Evolutionary conservation across 1,140 invertebrate genomes (phyloP), one percentile per base, ranked within the genome.

Genomic region (Anadara kagoshimensis): DNA sequence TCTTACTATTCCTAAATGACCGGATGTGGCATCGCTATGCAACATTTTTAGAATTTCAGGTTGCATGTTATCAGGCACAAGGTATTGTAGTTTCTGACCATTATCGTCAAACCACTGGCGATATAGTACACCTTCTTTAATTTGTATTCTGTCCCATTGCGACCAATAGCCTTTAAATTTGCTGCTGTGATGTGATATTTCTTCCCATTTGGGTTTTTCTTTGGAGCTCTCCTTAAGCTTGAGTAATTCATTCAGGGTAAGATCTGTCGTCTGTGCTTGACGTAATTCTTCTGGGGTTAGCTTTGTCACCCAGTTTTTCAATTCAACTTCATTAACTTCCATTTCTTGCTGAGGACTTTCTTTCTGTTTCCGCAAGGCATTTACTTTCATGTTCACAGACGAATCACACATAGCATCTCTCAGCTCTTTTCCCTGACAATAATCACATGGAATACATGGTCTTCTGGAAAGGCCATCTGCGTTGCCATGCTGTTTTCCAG

Each of bases 151-250:
- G 16, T 53, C 54, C 61, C 54, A 70, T n/a, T 41, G 43, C 18
- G 44, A 20, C 67, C 67, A 75, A 22, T 69, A 64, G 5, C n/a
- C n/a, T 47, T 59, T 63, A 16, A 58, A n/a, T n/a, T 11, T 18
- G 7, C 22, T 8, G 14, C 44, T 57, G 26, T 24, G 22, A 22
- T 11, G 2, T 16, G 44, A 61, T 20, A 76, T 62, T 0, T 51
- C 49, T 26, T 64, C 53, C 73, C 68, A 70, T 14, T 26, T 41
- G 62, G 76, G 73, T 36, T 53, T 63, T 3, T 36, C 2, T 29
- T 5, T 18, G 20, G 7, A 20, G 4, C 11, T 14, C 5, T 16
- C 36, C n/a, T 54, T 53, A 49, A 53, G 20, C 22, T 20, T 24
- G 20, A 29, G 29, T 29, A 7, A 29, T 3, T 24, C 45, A 8